A percentile compares a stretch with the other conserved stretches of the same genome.
Evolutionary conservation across 2,888 invertebrate species (phyloP).

Genomic region (Apodemia zela): DNA sequence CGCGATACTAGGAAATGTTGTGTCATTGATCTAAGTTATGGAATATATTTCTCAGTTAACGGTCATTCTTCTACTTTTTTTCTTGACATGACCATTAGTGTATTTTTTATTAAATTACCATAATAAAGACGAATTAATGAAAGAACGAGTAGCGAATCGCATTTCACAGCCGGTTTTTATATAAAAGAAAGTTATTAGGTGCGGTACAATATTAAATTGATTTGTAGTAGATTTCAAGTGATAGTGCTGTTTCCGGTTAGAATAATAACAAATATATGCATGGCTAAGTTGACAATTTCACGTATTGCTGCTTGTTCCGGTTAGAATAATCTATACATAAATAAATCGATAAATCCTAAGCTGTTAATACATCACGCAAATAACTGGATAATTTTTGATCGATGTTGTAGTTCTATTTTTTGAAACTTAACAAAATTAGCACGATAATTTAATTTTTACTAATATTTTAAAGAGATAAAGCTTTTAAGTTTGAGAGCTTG

Average conservation of each 20-base stretch:
- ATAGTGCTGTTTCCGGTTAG: slow-evolving; percentile 7
- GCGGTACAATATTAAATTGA: slow-evolving; percentile 1
- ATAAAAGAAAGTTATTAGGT: slow-evolving; percentile 7
- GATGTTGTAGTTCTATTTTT: too few species aligned
- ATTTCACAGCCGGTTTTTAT: slow-evolving; percentile 35
- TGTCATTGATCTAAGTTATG: not conserved
- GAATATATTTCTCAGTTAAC: not conserved
- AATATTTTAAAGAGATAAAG: too few species aligned
- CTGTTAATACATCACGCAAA: too few species aligned
- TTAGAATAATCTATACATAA: not conserved
- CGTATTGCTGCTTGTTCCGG: not conserved
- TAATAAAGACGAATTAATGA: not conserved
- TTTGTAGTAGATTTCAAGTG: not conserved
- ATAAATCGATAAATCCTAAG: too few species aligned
- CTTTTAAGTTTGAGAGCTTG: too few species aligned
- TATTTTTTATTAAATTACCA: not conserved
- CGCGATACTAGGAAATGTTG: not conserved
- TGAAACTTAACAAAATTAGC: too few species aligned
- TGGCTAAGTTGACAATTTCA: not conserved
- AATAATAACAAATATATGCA: slow-evolving; percentile 16
- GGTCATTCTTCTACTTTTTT: not conserved
- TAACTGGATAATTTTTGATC: too few species aligned
- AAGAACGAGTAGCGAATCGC: not conserved
- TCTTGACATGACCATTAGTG: not conserved
- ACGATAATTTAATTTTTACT: too few species aligned